Percentiles rank a stretch among this genome's conserved stretches.
phyloP scores from a whole-genome alignment of 2,797 vertebrate species.

The Discoglossus pictus region DNA sequence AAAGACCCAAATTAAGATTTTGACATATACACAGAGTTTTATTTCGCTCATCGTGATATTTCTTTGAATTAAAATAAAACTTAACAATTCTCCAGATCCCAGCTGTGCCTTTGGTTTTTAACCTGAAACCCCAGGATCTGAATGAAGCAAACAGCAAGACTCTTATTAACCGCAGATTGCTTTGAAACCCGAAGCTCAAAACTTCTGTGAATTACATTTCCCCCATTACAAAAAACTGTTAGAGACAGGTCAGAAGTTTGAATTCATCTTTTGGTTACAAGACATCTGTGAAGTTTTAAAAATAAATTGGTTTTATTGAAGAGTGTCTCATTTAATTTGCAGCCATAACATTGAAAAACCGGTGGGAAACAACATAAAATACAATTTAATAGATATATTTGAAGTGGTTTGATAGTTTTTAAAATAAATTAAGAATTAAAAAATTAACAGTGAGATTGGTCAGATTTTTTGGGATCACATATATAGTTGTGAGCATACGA shows the following conservation, averaged over 20 bases:
- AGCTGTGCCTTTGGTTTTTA: not conserved
- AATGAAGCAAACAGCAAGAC: slow-evolving; percentile 14
- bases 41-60: not conserved
- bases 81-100: slow-evolving; percentile 5
- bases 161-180: slow-evolving; percentile 23
- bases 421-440: no score
- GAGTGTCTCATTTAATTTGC: slow-evolving; percentile 17
- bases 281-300: slow-evolving; percentile 24
- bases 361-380: no score
- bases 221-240: slow-evolving; percentile 5
- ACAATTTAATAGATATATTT: no score
- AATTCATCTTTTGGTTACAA: slow-evolving; percentile 31
- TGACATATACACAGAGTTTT: not conserved
- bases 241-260: not conserved
- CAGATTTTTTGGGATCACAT: no score
- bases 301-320: slow-evolving; percentile 47
- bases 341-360: no score
- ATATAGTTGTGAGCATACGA: no score
- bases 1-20: not conserved
- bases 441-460: no score
- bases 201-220: slow-evolving; percentile 11
- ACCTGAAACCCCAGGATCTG: slow-evolving; percentile 25
- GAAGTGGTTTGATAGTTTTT: no score
- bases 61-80: not conserved
- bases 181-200: slow-evolving; percentile 15